These are phyloP conservation scores for Neuroscelio doddi DNA, from an alignment of 2,888 invertebrate genomes.

Conservation along the genomic window DNA sequence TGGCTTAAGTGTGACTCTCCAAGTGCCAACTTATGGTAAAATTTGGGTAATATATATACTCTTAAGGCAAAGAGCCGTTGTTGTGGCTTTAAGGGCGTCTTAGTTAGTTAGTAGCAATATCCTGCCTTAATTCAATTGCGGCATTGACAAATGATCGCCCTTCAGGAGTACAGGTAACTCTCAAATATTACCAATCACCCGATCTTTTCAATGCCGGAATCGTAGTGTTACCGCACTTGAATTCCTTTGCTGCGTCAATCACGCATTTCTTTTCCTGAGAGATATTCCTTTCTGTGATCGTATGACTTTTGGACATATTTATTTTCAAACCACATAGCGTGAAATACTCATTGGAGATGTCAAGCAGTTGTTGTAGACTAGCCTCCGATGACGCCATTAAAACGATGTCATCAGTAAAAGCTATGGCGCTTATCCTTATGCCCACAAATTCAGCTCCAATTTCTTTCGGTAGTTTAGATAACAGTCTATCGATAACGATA, in stretches of 20 bases:
- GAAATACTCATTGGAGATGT: constrained; percentile 29
- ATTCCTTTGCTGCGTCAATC: constrained; percentile 9
- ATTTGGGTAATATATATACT: constrained; percentile 64
- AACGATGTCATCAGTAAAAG: constrained; percentile 44
- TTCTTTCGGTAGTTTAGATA: constrained; percentile 2
- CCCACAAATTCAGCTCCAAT: constrained; percentile 9
- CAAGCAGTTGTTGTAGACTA: constrained; percentile 58
- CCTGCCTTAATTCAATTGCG: background rate
- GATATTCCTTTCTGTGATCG: constrained; percentile 13
- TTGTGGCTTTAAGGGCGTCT: constrained; percentile 63
- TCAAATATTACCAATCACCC: constrained; percentile 22
- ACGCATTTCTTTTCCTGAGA: constrained; percentile 31
- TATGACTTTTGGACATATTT: constrained; percentile 50
- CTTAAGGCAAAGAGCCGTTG: constrained; percentile 65
- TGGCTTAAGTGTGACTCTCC: constrained; percentile 48
- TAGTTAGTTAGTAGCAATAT: constrained; percentile 51
- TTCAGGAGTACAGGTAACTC: constrained; percentile 8
- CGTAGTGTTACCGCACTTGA: background rate
- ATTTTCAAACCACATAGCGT: constrained; percentile 47
- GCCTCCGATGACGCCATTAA: constrained; percentile 17
- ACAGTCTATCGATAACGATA: background rate
- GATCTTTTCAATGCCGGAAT: constrained; percentile 9
- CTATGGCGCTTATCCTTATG: constrained; percentile 18
- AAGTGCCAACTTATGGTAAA: constrained; percentile 62
- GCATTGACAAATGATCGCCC: background rate